A percentile compares a stretch with the other conserved stretches of the same genome.
phyloP scores from a whole-genome alignment of 2,797 vertebrate genomes.

The Dermochelys coriacea region DNA sequence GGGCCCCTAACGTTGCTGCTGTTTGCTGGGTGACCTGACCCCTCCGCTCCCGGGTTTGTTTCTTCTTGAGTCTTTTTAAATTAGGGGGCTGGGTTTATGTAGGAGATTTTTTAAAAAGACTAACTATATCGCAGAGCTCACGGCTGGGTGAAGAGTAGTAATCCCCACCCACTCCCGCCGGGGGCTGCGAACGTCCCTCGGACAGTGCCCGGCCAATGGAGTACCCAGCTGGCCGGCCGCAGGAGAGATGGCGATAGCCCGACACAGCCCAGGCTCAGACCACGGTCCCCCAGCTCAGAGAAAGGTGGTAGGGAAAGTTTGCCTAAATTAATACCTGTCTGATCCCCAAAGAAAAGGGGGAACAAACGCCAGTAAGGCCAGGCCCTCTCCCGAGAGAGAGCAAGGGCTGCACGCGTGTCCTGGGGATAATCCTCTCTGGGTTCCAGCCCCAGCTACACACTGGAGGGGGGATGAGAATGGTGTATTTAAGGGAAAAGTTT shows the following conservation, averaged over 20 bases:
- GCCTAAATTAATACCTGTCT: background rate
- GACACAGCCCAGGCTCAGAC: background rate
- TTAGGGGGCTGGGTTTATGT: background rate
- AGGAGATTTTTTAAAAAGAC: too few relatives aligned
- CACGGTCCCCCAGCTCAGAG: background rate
- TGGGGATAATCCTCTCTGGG: background rate
- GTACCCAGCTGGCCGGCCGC: too few relatives aligned
- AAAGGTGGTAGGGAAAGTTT: background rate
- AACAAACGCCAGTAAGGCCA: background rate
- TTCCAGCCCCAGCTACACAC: background rate
- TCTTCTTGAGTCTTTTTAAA: background rate
- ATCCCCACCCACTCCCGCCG: background rate
- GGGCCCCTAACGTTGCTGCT: too few relatives aligned
- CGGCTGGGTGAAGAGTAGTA: background rate
- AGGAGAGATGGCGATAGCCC: background rate
- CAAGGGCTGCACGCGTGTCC: background rate
- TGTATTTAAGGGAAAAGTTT: background rate
- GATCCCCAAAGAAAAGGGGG: background rate
- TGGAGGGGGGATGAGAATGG: background rate
- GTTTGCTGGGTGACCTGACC: too few relatives aligned
- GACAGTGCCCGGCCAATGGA: background rate
- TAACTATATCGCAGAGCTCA: too few relatives aligned
- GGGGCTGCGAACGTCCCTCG: background rate
- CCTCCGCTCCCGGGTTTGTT: too few relatives aligned
- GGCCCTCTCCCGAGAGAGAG: background rate